Percentiles rank a stretch among this genome's conserved stretches.
Evolutionary conservation across 2,888 invertebrate species (phyloP).

Genomic region (Ophraella communa): DNA sequence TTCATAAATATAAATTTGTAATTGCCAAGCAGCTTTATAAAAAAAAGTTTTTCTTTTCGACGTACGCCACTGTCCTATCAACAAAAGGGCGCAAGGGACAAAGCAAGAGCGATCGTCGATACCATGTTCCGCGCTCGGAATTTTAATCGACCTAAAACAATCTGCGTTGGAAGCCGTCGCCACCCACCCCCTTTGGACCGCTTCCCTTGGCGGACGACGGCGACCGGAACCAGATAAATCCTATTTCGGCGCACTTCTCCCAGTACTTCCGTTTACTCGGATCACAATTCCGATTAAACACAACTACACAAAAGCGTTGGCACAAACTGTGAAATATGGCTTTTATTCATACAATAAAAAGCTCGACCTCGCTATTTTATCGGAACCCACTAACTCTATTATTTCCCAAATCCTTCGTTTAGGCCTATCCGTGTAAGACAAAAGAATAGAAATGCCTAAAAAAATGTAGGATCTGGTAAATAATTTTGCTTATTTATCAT

Average conservation of each 20-base stretch:
- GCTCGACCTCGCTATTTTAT: conserved; percentile 28
- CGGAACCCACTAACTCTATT: conserved; percentile 28
- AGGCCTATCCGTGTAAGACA: conserved; percentile 1
- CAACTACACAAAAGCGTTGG: conserved; percentile 49
- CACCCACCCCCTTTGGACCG: conserved; percentile 6
- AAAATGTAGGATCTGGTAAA: background rate
- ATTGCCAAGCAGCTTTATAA: background rate
- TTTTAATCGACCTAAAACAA: conserved; percentile 61
- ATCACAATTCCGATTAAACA: conserved; percentile 48
- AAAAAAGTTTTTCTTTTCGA: background rate
- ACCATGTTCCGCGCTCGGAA: conserved; percentile 55
- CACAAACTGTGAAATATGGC: conserved; percentile 41
- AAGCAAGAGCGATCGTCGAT: conserved; percentile 49
- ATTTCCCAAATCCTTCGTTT: conserved; percentile 23
- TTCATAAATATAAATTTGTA: no score
- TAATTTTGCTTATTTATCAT: no score
- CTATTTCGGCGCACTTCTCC: conserved; percentile 55
- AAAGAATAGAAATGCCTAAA: background rate
- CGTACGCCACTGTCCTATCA: conserved; percentile 34
- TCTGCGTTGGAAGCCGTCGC: conserved; percentile 53
- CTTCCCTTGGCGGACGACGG: conserved; percentile 9
- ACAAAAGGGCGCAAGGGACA: conserved; percentile 45
- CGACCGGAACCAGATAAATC: conserved; percentile 58
- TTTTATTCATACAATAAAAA: conserved; percentile 36
- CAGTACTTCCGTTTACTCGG: conserved; percentile 50